Evolutionary conservation across 2,797 vertebrate genomes (phyloP), one percentile per base, ranked within the genome.

Genomic region (Trachurus trachurus): DNA sequence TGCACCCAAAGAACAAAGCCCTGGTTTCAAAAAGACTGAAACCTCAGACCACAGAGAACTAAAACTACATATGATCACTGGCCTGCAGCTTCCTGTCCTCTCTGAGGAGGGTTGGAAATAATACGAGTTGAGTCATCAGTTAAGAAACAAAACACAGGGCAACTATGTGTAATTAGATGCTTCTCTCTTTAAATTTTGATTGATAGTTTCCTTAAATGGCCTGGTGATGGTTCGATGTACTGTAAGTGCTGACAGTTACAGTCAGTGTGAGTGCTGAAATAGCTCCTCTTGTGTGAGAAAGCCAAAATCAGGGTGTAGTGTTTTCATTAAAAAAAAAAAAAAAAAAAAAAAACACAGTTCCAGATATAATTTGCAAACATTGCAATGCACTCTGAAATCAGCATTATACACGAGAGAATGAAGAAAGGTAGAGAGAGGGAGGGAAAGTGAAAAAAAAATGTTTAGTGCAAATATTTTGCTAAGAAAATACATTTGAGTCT

Each of bases 171-270:
- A 88, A 91, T 88, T 71, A 85, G 72, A 91, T 74, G 85, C 78
- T 89, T 84, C 61, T 26, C 58, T 83, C 68, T 77, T 62, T 71
- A 16, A 76, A 49, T 65, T 63, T 42, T 85, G 84, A 90, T 90
- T 88, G 84, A 82, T 83, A 63, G 79, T 88, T 93, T 82, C 76
- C 44, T 40, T 69, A 85, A 88, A 87, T 66, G 58, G 74, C 54
- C 42, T 0, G 68, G 76, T 12, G 34, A 79, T 15, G 39, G 78
- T n/a, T 7, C 1, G 39, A 79, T 65, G 50, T 40, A 71, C 65
- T 69, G 17, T 65, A 72, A 83, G 64, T 37, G 69, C 57, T 22
- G 5, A 16, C 44, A 75, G 29, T 75, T 75, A 47, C 31, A 61
- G 75, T 85, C 44, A 72, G 42, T 17, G 62, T 34, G 13, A 80